These are phyloP conservation scores for Porites rus DNA, from an alignment of 92 coral and sea anemone species.

Conservation along the genomic window DNA sequence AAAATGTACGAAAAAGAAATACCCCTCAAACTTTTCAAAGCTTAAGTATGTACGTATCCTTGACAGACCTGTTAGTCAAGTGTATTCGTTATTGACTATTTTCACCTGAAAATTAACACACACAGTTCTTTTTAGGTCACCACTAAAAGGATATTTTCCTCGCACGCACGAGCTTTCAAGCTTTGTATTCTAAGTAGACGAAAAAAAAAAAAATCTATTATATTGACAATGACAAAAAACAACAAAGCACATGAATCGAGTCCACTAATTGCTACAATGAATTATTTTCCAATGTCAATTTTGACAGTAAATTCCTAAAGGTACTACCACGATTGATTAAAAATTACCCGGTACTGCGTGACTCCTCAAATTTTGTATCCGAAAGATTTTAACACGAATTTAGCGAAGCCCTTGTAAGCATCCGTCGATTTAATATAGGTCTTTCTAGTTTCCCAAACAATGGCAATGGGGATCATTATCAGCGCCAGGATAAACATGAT, in stretches of 20 bases:
- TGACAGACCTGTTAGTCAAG: too few species aligned
- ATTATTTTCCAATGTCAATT: background rate
- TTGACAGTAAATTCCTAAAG: slow-evolving; percentile 3
- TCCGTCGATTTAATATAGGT: slow-evolving; percentile 85
- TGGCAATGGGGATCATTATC: slow-evolving; percentile 92
- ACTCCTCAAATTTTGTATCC: slow-evolving; percentile 63
- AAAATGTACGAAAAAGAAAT: too few species aligned
- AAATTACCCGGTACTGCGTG: slow-evolving; percentile 1
- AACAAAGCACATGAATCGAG: background rate
- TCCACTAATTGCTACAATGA: background rate
- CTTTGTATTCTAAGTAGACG: background rate
- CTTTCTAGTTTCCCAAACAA: slow-evolving; percentile 92
- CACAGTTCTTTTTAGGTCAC: background rate
- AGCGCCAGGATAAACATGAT: slow-evolving; percentile 88
- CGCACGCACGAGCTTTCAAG: background rate
- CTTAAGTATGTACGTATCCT: too few species aligned
- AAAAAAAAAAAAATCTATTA: background rate
- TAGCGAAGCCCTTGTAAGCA: slow-evolving; percentile 80
- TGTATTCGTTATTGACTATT: too few species aligned
- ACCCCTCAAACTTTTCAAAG: too few species aligned
- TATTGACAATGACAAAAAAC: background rate
- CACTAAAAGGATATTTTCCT: background rate
- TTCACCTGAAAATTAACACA: background rate
- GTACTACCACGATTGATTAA: slow-evolving; percentile 3
- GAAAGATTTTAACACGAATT: slow-evolving; percentile 74